A percentile compares a stretch with the other conserved stretches of the same genome.
phyloP scores from a whole-genome alignment of 2,797 vertebrate genomes.

The Enteromius afrohamiltoni region DNA sequence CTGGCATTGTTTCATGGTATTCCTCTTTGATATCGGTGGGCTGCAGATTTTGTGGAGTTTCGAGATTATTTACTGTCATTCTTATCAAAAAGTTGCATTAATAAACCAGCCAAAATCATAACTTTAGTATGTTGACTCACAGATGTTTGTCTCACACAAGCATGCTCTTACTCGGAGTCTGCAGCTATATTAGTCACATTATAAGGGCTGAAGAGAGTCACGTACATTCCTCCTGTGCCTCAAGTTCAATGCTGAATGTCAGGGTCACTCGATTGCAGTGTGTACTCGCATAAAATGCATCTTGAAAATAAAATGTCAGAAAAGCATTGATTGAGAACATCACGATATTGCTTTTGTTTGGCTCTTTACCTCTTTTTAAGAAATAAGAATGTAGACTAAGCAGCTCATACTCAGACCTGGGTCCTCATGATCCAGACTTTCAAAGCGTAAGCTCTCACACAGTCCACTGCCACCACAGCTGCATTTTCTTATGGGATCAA shows the following conservation, averaged over 20 bases:
- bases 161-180: conserved; percentile 11
- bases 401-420: background rate
- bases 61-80: conserved; percentile 20
- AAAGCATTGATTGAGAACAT: conserved; percentile 20
- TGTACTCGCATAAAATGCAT: conserved; percentile 51
- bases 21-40: background rate
- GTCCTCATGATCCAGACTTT: background rate
- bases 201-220: conserved; percentile 21
- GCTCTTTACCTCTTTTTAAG: background rate
- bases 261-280: conserved; percentile 65
- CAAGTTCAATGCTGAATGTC: conserved; percentile 68
- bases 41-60: conserved; percentile 11
- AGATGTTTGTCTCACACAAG: conserved; percentile 1
- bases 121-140: background rate
- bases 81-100: background rate
- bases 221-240: conserved; percentile 66
- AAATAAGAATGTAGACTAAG: background rate
- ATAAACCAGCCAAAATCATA: background rate
- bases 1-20: conserved; percentile 40
- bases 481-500: background rate
- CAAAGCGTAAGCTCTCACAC: background rate
- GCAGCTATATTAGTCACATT: conserved; percentile 29
- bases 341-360: background rate
- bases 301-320: conserved; percentile 58
- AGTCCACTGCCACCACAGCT: background rate